Conservation (phyloP, 2,113 vertebrate genomes). For the Picathartes gymnocephalus region DNA sequence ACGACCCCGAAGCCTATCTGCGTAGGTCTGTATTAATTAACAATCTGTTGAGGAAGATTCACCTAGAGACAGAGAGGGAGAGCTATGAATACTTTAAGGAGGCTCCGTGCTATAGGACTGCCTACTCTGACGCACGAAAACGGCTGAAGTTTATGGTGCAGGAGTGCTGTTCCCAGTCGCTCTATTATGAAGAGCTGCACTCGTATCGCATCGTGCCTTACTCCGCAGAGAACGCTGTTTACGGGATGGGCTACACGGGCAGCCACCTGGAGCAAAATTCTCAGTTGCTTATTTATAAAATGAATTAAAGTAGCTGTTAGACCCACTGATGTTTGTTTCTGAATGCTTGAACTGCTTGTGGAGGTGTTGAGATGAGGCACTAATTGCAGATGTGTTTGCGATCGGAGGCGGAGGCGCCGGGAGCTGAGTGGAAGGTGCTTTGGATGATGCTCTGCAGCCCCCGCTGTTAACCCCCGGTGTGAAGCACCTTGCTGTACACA, state of each 20-base stretch:
- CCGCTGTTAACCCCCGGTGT: background rate
- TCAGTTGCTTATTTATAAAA: conserved; percentile 88
- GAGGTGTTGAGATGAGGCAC: conserved; percentile 56
- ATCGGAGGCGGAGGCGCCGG: conserved; percentile 44
- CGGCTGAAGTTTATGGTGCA: conserved; percentile 90
- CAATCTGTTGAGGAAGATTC: conserved; percentile 97
- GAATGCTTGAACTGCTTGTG: conserved; percentile 68
- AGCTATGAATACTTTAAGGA: conserved; percentile 82
- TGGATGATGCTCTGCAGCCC: conserved; percentile 47
- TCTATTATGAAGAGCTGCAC: conserved; percentile 86
- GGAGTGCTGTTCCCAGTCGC: conserved; percentile 84
- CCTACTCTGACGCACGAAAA: conserved; percentile 83
- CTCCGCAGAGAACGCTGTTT: conserved; percentile 80
- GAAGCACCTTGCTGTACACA: background rate
- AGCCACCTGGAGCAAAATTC: conserved; percentile 78
- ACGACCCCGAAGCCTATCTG: conserved; percentile 93
- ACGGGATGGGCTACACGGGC: conserved; percentile 82
- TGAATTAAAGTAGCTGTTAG: conserved; percentile 83
- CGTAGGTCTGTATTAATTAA: conserved; percentile 97
- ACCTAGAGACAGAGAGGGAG: conserved; percentile 87
- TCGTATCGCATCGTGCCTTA: conserved; percentile 89
- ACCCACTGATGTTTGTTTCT: conserved; percentile 68
- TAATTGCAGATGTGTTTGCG: conserved; percentile 44
- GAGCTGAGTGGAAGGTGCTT: conserved; percentile 42
- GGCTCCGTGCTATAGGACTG: conserved; percentile 70